Evolutionary conservation across 2,113 vertebrate genomes (phyloP), one percentile per base, ranked within the genome.

Genomic region (Micromys minutus): DNA sequence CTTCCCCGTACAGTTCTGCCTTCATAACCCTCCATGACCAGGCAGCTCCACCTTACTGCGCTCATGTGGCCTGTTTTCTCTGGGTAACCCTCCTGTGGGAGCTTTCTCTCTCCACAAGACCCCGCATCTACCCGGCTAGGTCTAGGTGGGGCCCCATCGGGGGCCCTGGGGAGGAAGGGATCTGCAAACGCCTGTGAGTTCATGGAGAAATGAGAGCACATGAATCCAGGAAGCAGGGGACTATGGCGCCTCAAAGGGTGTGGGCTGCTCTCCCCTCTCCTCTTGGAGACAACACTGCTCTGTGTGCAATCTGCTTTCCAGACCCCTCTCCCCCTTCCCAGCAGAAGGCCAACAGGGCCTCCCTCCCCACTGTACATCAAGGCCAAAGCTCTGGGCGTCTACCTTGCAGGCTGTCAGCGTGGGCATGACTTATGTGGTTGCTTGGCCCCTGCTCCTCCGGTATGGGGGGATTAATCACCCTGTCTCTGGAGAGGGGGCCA

Each of bases 211-310:
- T 13, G 67, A 31, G 22, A 24, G 7, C 21, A 67, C 42, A 36
- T 17, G 84, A 8, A n/a, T 3, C 0, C 1, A 42, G 1, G 59
- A 55, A 24, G 1, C 29, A 10, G 77, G 55, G 50, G 89, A 63
- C 26, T 12, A 36, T 6, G 81, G 67, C 4, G 45, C 39, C 92
- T 65, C 87, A 5, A 61, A 21, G 69, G 65, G 74, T 36, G 45
- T 29, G 8, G 61, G 7, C 13, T 42, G 7, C 39, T 13, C 52
- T 57, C 52, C 45, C 39, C 65, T 7, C 61, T 0, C 19, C 67
- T 39, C 9, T 9, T 47, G 29, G 0, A 1, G 61, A 1, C 39
- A 1, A 4, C 9, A 0, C 3, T 1, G 29, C 75, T 39, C 63
- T 79, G 76, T 15, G 6, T 16, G 45, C 29, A 77, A 55, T 55